Base-by-base conservation (phyloP, 2,797 vertebrate species). In the Chrysocyon brachyurus region DNA sequence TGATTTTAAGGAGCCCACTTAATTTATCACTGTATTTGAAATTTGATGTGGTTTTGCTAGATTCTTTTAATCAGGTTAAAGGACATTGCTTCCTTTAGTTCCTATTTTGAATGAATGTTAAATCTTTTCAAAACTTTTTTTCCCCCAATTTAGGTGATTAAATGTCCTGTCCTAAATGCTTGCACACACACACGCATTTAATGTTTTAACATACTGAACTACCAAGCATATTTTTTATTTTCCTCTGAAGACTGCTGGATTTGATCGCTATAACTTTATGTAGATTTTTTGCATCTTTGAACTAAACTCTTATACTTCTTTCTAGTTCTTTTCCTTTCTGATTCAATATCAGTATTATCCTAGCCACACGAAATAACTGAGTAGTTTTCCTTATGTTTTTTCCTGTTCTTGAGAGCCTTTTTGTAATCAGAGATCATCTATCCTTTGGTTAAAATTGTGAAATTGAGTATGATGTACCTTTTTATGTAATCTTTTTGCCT, bases 391-490 rank as follows among this genome's bases (percentile, higher is more conserved):
- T 70, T 90, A 86, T 90, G 22, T 16, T 79, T 78, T 94, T 77
- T 57, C 78, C 21, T 77, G 16, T 81, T 81, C 79, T 77, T 82
- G 73, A 46, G 24, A 59, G 90, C 33, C 22, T 75, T 87, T 92
- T 82, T 94, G 6, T 82, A 63, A 90, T 46, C 31, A 78, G 14
- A 21, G 33, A 61, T 86, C 68, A 52, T 57, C 26, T 87, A 31
- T 33, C 26, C 56, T 79, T 79, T 93, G 59, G 75, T 93, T 78
- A 97, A 95, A 83, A 64, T 54, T 85, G 78, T 94, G 57, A 82
- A 87, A 63, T 66, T 70, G 68, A 79, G 26, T 79, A 22, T 92
- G 49, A 22, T 72, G 4, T 0, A 3, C 15, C 36, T 92, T 64
- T 87, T 70, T 88, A 66, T 52, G 14, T 6, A 68, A 21, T 36